A percentile compares a stretch with the other conserved stretches of the same genome.
Evolutionary conservation across 2,113 vertebrate genomes (phyloP).

Genomic region (Cyprinodon tularosa): DNA sequence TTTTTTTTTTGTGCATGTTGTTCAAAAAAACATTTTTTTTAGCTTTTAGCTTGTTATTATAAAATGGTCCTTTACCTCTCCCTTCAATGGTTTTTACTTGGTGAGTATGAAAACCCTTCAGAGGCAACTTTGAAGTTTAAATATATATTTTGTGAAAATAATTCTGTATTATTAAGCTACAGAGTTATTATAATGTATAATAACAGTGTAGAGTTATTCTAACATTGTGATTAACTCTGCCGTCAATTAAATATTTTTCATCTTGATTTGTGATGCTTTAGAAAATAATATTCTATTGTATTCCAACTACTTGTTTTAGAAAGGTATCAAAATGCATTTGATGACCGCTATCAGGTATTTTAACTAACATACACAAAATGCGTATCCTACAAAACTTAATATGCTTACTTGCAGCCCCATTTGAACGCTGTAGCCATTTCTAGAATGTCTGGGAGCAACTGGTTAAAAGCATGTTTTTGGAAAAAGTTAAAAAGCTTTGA

Average conservation of each 20-base stretch:
- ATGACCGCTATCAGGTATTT: background rate
- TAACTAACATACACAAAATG: background rate
- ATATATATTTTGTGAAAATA: conserved; percentile 14
- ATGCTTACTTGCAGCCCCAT: background rate
- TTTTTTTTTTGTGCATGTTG: no score
- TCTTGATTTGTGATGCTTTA: conserved; percentile 41
- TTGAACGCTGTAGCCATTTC: conserved; percentile 21
- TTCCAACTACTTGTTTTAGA: conserved; percentile 15
- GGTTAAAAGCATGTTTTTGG: conserved; percentile 40
- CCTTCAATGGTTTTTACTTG: conserved; percentile 26
- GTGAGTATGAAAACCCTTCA: background rate
- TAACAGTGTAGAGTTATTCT: conserved; percentile 19
- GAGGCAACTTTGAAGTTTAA: conserved; percentile 9
- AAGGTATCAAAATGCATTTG: background rate
- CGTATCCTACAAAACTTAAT: conserved; percentile 8
- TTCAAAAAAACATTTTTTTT: no score
- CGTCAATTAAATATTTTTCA: conserved; percentile 30
- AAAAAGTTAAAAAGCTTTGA: background rate
- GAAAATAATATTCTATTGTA: conserved; percentile 25
- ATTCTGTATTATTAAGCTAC: conserved; percentile 9
- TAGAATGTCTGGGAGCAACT: conserved; percentile 16
- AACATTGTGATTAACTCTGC: conserved; percentile 31
- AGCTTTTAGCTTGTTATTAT: no score
- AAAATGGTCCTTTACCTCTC: no score
- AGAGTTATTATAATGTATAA: conserved; percentile 29